These are phyloP conservation scores for Pocillopora damicornis DNA, from an alignment of 64 coral and sea anemone species.

Conservation along the genomic window DNA sequence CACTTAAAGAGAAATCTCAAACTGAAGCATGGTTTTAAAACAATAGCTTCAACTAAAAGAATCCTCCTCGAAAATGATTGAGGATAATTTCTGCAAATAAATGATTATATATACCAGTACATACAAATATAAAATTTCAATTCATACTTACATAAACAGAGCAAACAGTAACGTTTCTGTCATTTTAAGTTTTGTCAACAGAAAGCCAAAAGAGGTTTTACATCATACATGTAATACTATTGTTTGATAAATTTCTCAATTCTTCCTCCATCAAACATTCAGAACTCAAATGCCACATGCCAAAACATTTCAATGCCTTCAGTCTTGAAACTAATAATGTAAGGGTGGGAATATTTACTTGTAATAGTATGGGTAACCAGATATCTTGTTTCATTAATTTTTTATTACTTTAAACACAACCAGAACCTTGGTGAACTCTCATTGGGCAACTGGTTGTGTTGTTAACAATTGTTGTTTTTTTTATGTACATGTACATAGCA, in stretches of 20 bases:
- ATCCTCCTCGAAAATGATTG: not conserved
- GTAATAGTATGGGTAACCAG: constrained; percentile 26
- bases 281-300: not conserved
- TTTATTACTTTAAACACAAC: constrained; percentile 22
- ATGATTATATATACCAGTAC: not conserved
- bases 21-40: not conserved
- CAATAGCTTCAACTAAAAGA: not conserved
- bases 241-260: not conserved
- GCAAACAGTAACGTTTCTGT: not conserved
- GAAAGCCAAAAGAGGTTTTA: not conserved
- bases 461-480: not conserved
- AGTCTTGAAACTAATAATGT: not conserved
- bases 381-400: constrained; percentile 15
- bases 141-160: not conserved
- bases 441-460: constrained; percentile 9
- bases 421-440: not conserved
- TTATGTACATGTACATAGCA: not conserved
- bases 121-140: not conserved
- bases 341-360: constrained; percentile 5
- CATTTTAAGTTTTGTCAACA: not conserved
- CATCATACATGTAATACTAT: not conserved
- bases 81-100: not conserved
- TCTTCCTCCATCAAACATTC: not conserved
- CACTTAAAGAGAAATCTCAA: not conserved
- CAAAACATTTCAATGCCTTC: no score